Base-by-base conservation (phyloP, 2,888 invertebrate species). In the Eupithecia subfuscata region DNA sequence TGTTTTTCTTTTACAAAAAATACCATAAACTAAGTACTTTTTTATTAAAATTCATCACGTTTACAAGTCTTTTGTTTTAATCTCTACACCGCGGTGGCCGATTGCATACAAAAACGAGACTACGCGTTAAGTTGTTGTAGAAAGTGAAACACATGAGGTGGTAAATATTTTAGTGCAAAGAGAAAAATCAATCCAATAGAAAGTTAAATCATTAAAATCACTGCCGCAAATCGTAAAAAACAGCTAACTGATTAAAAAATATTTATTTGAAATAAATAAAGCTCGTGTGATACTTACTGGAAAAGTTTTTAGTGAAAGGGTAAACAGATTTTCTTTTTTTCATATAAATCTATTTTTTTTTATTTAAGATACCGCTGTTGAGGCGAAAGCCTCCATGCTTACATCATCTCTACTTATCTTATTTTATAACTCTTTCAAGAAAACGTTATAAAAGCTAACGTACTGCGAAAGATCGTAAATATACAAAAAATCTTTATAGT, bases 401-500 rank as follows among this genome's bases (percentile, higher is more conserved):
- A 25, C 16, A 68, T 18, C 43, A 68, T 40, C 16, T 68, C 40
- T 68, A 25, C 40, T 40, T 40, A 43, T 68, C 68, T 40, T 40
- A 25, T 68, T 37, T 18, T 64, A 70, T 18, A 87, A 86, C 86
- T 87, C 88, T 85, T 87, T 84, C 82, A 73, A 77, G 78, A 83
- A 81, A 84, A 82, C 77, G 83, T 82, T 78, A 82, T 91, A 85
- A 91, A 92, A 88, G 78, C 86, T 89, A 91, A 90, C 88, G 92
- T 87, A 86, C 86, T 87, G 90, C 84, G 87, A 89, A 87, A 88
- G 84, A 88, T 85, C 83, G 82, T 81, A 86, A 90, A 86, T 79
- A 82, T 86, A 84, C 85, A 84, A 89, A 89, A 85, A 85, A 86
- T 86, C 82, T 83, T 85, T 91, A 88, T 90, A 85, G 89, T 86